Evolutionary conservation across 2,797 vertebrate species (phyloP), one percentile per base, ranked within the genome.

Genomic region (Australoheros facetus): DNA sequence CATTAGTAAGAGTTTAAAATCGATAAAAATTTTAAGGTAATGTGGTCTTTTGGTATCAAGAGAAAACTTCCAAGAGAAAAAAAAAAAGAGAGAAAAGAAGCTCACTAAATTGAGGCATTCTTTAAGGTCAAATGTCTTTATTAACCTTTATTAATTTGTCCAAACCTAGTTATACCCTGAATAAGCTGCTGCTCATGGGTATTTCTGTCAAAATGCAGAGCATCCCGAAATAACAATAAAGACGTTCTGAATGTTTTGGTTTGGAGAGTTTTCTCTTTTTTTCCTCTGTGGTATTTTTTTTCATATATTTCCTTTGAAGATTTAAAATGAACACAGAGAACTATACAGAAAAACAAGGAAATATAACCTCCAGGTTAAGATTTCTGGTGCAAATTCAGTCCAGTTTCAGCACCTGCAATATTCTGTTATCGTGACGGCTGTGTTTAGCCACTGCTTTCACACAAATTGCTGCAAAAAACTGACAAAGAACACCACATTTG

Each of bases 401-500:
- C 19, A 66, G 1, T 56, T 56, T 48, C n/a, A 48, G 10, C 16
- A 34, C 39, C 64, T 56, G 45, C 4, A 19, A 51, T 30, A 55
- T 60, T 66, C 55, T 17, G 5, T 32, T 19, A 73, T 79, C 30
- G 14, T 13, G n/a, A 70, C 21, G n/a, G 14, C 9, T 71, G 7
- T 42, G 55, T 79, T 60, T 58, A 12, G 59, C 9, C 39, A 53
- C 64, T 23, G 30, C 11, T 37, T 64, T 64, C 39, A 17, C 7
- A 62, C 34, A 79, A 64, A 39, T 56, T 48, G 19, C 32, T 30
- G 21, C 16, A 39, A 55, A 90, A 69, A 83, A 74, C 71, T 62
- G 60, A 87, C 60, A 79, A 56, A 57, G 80, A 87, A 70, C 64
- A 21, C 39, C 32, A 71, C 78, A 87, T 89, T 87, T 78, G 79